A percentile compares a stretch with the other conserved stretches of the same genome.
These are phyloP conservation scores for Zoroaster sp. DNA, from an alignment of 53 echinoderm and acorn worm species.

Conservation along the genomic window DNA sequence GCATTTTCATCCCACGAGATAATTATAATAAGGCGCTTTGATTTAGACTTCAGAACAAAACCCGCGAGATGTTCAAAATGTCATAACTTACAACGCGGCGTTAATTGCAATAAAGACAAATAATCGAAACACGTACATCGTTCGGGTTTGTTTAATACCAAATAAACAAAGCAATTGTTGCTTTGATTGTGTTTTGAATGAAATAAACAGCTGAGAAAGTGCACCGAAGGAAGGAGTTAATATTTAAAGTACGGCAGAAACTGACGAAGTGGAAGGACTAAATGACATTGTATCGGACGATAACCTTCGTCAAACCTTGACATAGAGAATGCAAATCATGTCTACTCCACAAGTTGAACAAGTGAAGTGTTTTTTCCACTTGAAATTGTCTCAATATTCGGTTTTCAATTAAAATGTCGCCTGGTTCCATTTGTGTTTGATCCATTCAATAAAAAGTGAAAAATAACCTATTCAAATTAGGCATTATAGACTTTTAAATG, in stretches of 20 bases:
- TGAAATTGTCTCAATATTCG: neutral
- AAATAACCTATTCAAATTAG: too few relatives aligned
- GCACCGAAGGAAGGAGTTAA: neutral
- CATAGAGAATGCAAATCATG: neutral
- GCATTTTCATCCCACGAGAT: conserved; percentile 37
- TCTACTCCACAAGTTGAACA: neutral
- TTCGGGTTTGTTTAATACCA: neutral
- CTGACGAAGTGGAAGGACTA: neutral
- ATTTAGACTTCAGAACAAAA: neutral
- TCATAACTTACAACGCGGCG: neutral
- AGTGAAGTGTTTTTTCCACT: neutral
- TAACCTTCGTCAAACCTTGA: neutral
- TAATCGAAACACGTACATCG: neutral
- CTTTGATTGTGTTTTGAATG: conserved; percentile 9
- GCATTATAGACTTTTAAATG: too few relatives aligned
- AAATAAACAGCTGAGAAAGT: conserved; percentile 28
- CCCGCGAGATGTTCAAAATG: neutral
- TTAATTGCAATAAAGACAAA: neutral
- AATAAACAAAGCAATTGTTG: neutral
- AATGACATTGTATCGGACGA: neutral
- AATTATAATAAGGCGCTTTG: neutral
- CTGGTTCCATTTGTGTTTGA: neutral
- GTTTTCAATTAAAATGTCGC: neutral
- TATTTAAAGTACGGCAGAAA: neutral
- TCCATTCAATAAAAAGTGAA: too few relatives aligned